Conservation (phyloP, 2,797 vertebrate genomes). For the Thaleichthys pacificus region DNA sequence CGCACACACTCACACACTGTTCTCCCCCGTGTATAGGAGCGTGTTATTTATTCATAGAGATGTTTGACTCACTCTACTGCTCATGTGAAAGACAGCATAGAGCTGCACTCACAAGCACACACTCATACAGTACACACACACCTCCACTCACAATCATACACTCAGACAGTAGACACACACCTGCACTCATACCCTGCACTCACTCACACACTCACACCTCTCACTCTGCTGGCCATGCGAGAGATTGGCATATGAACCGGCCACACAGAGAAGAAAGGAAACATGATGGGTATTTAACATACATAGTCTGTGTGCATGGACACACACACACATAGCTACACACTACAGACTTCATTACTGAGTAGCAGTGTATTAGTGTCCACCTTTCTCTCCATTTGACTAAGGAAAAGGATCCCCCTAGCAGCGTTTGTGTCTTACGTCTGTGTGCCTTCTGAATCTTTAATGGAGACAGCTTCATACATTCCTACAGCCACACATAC, state of each 20-base stretch:
- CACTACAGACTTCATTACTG: background rate
- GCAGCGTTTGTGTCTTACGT: too few relatives aligned
- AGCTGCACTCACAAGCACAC: constrained; percentile 12
- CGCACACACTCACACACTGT: constrained; percentile 36
- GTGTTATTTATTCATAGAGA: constrained; percentile 65
- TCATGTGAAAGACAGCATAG: constrained; percentile 54
- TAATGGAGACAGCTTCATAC: constrained; percentile 21
- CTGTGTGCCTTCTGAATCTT: constrained; percentile 27
- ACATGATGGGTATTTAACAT: constrained; percentile 61
- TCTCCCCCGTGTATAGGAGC: constrained; percentile 54
- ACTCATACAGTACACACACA: background rate
- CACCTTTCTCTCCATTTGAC: background rate
- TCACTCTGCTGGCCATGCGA: constrained; percentile 42
- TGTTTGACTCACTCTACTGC: constrained; percentile 62
- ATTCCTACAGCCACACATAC: background rate
- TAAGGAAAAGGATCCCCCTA: background rate
- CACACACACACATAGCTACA: constrained; percentile 16
- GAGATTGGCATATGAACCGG: constrained; percentile 47
- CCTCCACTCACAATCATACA: background rate
- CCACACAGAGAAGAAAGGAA: constrained; percentile 46
- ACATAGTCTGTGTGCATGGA: constrained; percentile 27
- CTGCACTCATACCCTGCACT: constrained; percentile 2
- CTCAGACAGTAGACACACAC: constrained; percentile 3
- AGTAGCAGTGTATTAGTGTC: background rate
- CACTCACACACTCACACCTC: constrained; percentile 20